Evolutionary conservation across 2,797 vertebrate genomes (phyloP), one percentile per base, ranked within the genome.

Genomic region (Enteromius argenteus): DNA sequence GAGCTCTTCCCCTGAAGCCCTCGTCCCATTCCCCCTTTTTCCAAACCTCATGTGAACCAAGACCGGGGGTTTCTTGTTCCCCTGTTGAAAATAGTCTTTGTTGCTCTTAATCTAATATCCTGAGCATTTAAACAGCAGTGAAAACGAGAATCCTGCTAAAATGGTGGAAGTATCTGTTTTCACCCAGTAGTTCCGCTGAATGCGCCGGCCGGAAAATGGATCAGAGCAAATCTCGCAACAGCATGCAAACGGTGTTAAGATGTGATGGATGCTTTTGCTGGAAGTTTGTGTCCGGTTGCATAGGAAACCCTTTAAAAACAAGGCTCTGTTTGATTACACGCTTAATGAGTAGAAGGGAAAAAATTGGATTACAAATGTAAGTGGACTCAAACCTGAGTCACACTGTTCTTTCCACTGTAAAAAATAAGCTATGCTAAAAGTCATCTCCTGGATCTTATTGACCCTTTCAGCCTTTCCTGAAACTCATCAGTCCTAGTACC

Each of bases 71-170:
- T 92, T 93, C 89, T 91, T 69, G 86, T 91, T 87, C 86, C 89
- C 80, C 84, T 72, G 82, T 89, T 90, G 87, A 92, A 91, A 92
- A 91, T 89, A 80, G 71, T 73, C 87, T 91, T 93, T 93, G 89
- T 94, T 90, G 90, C 85, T 83, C 90, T 92, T 91, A 93, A 93
- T 92, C 90, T 88, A 91, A 90, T 91, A 91, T 93, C 90, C 89
- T 90, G 75, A 23, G 78, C 82, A 66, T 77, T 85, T 84, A 90
- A 90, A 87, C 89, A 83, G 71, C 64, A 60, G 64, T 81, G 83
- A 79, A 87, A 75, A 80, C 44, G 69, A 83, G 81, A 85, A 81
- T 80, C 83, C 68, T 80, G 73, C 60, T 78, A 71, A 84, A 86
- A 88, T 88, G 49, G 37, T 76, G 80, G 84, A 79, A 86, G 64